Evolutionary conservation across 1,140 invertebrate species (phyloP), one percentile per base, ranked within the genome.

Genomic region (Ctenoplectra terminalis): DNA sequence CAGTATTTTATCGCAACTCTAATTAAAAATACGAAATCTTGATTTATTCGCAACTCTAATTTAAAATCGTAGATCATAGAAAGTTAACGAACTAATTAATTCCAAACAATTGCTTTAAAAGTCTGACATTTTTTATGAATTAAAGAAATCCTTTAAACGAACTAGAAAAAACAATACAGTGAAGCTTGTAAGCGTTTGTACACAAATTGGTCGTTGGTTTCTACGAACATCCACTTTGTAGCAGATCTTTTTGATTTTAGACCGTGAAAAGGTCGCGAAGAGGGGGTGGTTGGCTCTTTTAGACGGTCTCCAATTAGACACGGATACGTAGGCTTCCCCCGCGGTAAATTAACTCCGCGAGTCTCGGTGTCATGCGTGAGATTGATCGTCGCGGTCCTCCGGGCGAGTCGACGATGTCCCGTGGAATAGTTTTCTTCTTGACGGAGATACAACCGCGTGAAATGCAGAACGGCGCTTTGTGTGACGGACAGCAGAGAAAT

Each of bases 281-380:
- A 46, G 29, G 46, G 17, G 15, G 34, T 7, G 31, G 29, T n/a
- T 26, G 40, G 37, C 54, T 73, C 67, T 70, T 83, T 86, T 40
- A 71, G 66, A 31, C 66, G 71, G 15, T 73, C 75, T 56, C 84
- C 84, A 86, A 87, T 87, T 87, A 87, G 85, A 87, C 85, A 83
- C 81, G 85, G 85, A 86, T 87, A 86, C 80, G 70, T 83, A 80
- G 81, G 54, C 81, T 72, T 52, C 17, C 29, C 77, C 77, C 69
- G 71, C 75, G 84, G 85, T 86, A 87, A 86, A 87, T 87, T 87
- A 86, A 87, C 85, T 87, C 66, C 56, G 60, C 60, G 71, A 72
- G 85, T 63, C 80, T 76, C 77, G 48, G 75, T 74, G 85, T 87
- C 85, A 80, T 77, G 86, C 83, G 86, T 63, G 83, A 85, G 86